Evolutionary conservation across 2,888 invertebrate species (phyloP), one percentile per base, ranked within the genome.

Genomic region (Mongoloraphidia duomilia): DNA sequence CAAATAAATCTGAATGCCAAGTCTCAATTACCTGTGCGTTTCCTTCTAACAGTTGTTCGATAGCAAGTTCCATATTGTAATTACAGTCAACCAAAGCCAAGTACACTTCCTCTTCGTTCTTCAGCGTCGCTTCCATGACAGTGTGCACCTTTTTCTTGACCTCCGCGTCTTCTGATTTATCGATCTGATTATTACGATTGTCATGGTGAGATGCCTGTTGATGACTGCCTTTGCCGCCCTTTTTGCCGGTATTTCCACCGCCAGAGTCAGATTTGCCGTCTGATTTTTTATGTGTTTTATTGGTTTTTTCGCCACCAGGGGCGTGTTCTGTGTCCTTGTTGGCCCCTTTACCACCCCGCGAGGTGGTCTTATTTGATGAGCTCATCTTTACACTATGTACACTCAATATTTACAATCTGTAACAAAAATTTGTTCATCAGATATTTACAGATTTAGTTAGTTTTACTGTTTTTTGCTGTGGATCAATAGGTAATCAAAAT

Each of bases 71-170:
- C 64, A 87, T 72, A 71, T 95, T 92, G 66, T 89, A 83, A 71
- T 93, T 90, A 62, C 87, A 85, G 73, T 95, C 94, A 66, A 93
- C 88, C 50, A 96, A 78, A 52, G 93, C 94, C 65, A 90, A 84
- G 62, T 87, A 85, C 49, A 89, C 92, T 69, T 91, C 90, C 65
- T 93, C 93, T 65, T 90, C 88, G 47, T 87, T 79, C 62, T 86
- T 83, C 59, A 86, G 81, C 49, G 94, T 93, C 76, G 91, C 81
- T 66, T 93, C 93, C 77, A 92, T 86, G 55, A 93, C 76, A 70
- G 84, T 81, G 60, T 80, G 78, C 55, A 93, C 86, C 71, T 84
- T 78, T 14, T 77, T 75, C 61, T 75, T 74, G 49, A 80, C 66
- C 54, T 72, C 70, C 49, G 77, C 73, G 63, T 80, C 79, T 55